phyloP scores from a whole-genome alignment of 2,113 vertebrate species.

The Onychorhynchus coronatus region DNA sequence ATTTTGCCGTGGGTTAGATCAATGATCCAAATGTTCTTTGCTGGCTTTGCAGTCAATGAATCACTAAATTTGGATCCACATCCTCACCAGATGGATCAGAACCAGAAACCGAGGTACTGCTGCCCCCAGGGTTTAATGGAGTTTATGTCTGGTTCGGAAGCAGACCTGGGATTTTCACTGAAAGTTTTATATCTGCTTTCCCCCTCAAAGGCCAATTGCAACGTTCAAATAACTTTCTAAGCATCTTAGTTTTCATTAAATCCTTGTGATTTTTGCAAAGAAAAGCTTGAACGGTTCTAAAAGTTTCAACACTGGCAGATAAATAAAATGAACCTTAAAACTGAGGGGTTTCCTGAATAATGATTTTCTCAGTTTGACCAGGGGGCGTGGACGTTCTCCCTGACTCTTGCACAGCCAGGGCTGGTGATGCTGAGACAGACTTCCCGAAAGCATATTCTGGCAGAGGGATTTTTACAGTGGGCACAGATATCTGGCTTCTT shows the following conservation, averaged over 20 bases:
- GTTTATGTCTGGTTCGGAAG: neutral
- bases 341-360: neutral
- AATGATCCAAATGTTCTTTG: slow-evolving; percentile 58
- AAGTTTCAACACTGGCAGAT: neutral
- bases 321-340: neutral
- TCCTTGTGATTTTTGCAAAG: neutral
- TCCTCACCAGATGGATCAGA: slow-evolving; percentile 42
- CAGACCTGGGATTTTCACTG: neutral
- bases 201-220: accelerated
- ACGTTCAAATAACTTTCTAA: neutral
- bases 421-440: neutral
- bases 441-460: slow-evolving; percentile 39
- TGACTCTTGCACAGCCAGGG: neutral
- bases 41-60: slow-evolving; percentile 59
- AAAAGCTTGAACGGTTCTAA: neutral
- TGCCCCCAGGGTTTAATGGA: neutral
- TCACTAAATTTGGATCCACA: slow-evolving; percentile 53
- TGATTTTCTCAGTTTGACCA: neutral
- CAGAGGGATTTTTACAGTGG: slow-evolving; percentile 9
- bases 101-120: neutral
- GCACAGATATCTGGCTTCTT: slow-evolving; percentile 8
- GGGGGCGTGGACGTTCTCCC: neutral
- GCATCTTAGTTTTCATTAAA: neutral
- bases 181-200: neutral
- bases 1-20: slow-evolving; percentile 45